Base-by-base conservation (phyloP, 1,140 invertebrate species). In the Drosophila erecta region DNA sequence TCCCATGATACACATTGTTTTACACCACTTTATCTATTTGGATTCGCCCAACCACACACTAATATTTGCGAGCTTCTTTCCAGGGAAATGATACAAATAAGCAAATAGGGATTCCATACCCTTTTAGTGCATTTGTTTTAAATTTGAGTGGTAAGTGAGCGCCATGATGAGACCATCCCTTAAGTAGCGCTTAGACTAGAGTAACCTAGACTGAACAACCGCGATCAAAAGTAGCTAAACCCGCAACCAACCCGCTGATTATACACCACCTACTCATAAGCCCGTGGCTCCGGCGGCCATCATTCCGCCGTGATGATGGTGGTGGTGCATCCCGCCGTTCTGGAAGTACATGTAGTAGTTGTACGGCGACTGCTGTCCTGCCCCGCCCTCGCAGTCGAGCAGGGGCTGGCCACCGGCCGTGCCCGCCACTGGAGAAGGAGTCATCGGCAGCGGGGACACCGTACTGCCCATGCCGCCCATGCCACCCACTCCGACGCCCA, bases 291-390 rank as follows among this genome's bases (percentile, higher is more conserved):
- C 90, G 12, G 91, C 87, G 14, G 91, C 81, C 84, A 91, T 90
- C 84, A 91, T 92, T 20, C 91, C 91, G 35, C 91, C 91, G 30
- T 91, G 83, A 56, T 91, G 87, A 30, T 90, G 83, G 60, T 92
- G 92, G 53, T 92, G 84, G 66, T 90, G 90, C 90, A 92, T 92
- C 30, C 90, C 87, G 17, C 83, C 81, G 76, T 92, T 94, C 89
- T 95, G 94, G 57, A 95, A 92, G 75, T 95, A 95, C 90, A 95
- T 95, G 77, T 95, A 95, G 81, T 95, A 95, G 85, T 95, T 95
- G 83, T 96, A 96, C 60, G 95, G 95, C 86, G 95, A 94, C 37
- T 94, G 93, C 30, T 92, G 86, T 3, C 77, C 92, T 7, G 93
- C 92, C 1, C 92, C 92, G 40, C 84, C 75, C 71, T 83, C 58